Evolutionary conservation across 2,888 invertebrate species (phyloP), one percentile per base, ranked within the genome.

Genomic region (Cinara cedri): DNA sequence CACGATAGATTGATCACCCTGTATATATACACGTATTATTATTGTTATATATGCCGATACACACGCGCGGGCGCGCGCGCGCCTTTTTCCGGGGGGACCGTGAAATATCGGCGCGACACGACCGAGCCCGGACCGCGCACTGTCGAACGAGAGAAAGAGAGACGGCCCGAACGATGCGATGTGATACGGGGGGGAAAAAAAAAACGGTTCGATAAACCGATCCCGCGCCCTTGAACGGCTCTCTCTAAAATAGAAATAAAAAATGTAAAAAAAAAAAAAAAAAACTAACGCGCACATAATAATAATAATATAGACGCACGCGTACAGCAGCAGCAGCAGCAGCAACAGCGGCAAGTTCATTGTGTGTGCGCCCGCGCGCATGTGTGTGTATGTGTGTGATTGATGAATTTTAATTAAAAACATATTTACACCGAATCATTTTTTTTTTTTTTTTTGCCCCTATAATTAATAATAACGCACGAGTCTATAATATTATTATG

Each of bases 381-480:
- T n/a, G n/a, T n/a, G n/a, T n/a, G n/a, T n/a, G n/a, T n/a, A 14
- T 14, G 62, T 51, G 51, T 42, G 74, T 54, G 74, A 75, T 75
- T 65, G 74, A 65, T 75, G 63, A 65, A 75, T 75, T 75, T 75
- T 65, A 65, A 75, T 65, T 75, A n/a, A n/a, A n/a, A n/a, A n/a
- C n/a, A n/a, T n/a, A n/a, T n/a, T n/a, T n/a, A n/a, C n/a, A n/a
- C n/a, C n/a, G n/a, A n/a, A n/a, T n/a, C n/a, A n/a, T n/a, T n/a
- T n/a, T n/a, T n/a, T n/a, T n/a, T n/a, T n/a, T n/a, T n/a, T n/a
- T n/a, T n/a, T n/a, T n/a, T n/a, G n/a, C n/a, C n/a, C n/a, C n/a
- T n/a, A n/a, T n/a, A n/a, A n/a, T 44, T 44, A 44, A 8, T 44
- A 44, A 44, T 44, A 44, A 44, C 10, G 10, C 44, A 44, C 44